These are phyloP conservation scores for Sinonovacula constricta DNA, from an alignment of 1,140 invertebrate genomes.

Conservation along the genomic window DNA sequence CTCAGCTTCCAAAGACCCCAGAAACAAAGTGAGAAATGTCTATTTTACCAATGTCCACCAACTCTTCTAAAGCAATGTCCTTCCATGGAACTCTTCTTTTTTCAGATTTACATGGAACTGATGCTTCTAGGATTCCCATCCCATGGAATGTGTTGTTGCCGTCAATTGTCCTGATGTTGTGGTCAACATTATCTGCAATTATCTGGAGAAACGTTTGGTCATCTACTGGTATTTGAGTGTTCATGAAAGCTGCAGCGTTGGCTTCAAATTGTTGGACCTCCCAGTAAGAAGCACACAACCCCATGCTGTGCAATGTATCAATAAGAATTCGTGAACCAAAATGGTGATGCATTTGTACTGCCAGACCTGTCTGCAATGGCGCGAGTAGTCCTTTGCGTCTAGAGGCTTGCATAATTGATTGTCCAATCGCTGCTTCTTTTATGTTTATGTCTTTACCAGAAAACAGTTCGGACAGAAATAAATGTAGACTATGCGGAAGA, in stretches of 20 bases:
- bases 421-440: slow-evolving; percentile 52
- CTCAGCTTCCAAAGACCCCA: too few relatives aligned
- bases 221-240: slow-evolving; percentile 5
- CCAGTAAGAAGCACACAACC: slow-evolving; percentile 46
- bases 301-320: slow-evolving; percentile 29
- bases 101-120: slow-evolving; percentile 40
- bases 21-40: too few relatives aligned
- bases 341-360: slow-evolving; percentile 55
- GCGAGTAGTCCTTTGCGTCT: slow-evolving; percentile 38
- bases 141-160: slow-evolving; percentile 62
- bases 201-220: slow-evolving; percentile 9
- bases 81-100: neutral
- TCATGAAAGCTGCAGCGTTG: slow-evolving; percentile 20
- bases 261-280: slow-evolving; percentile 42
- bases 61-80: slow-evolving; percentile 11
- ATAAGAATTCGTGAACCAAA: slow-evolving; percentile 54
- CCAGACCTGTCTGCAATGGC: slow-evolving; percentile 54
- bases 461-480: too few relatives aligned
- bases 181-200: slow-evolving; percentile 62
- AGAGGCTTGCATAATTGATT: slow-evolving; percentile 57
- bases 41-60: slow-evolving; percentile 26
- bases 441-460: slow-evolving; percentile 16
- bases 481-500: too few relatives aligned
- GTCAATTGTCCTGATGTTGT: slow-evolving; percentile 57
- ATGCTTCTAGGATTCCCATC: slow-evolving; percentile 62